Evolutionary conservation across 2,888 invertebrate genomes (phyloP).

Genomic region (Eurytoma adleriae): DNA sequence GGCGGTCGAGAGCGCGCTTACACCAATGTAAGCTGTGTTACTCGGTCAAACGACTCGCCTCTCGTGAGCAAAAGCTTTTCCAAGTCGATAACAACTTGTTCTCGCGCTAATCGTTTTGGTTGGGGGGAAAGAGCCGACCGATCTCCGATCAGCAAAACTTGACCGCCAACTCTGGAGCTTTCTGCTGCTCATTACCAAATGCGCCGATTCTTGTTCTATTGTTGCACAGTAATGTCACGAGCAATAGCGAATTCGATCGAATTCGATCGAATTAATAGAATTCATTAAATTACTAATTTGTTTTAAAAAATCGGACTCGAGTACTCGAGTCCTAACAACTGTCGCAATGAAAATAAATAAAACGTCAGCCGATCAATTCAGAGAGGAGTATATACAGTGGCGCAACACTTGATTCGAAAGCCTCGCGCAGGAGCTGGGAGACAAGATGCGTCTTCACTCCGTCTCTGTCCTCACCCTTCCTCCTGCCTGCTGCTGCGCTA

Average conservation of each 20-base stretch:
- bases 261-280: too few relatives aligned
- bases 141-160: constrained; percentile 50
- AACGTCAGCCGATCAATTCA: background rate
- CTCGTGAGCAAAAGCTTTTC: constrained; percentile 35
- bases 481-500: background rate
- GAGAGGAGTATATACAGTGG: constrained; percentile 9
- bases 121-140: background rate
- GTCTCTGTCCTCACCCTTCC: background rate
- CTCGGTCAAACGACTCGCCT: constrained; percentile 27
- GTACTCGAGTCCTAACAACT: too few relatives aligned
- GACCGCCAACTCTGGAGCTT: constrained; percentile 17
- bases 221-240: too few relatives aligned
- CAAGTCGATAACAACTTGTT: constrained; percentile 54
- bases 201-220: too few relatives aligned
- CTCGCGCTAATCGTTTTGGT: constrained; percentile 43
- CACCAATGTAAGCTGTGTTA: background rate
- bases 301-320: too few relatives aligned
- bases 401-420: constrained; percentile 40
- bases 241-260: too few relatives aligned
- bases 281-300: too few relatives aligned
- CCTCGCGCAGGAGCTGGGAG: background rate
- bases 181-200: too few relatives aligned
- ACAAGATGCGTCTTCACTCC: background rate
- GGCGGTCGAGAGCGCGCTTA: background rate
- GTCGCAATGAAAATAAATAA: too few relatives aligned